Evolutionary conservation across 1,140 invertebrate species (phyloP).

Genomic region (Phenacoccus solenopsis): DNA sequence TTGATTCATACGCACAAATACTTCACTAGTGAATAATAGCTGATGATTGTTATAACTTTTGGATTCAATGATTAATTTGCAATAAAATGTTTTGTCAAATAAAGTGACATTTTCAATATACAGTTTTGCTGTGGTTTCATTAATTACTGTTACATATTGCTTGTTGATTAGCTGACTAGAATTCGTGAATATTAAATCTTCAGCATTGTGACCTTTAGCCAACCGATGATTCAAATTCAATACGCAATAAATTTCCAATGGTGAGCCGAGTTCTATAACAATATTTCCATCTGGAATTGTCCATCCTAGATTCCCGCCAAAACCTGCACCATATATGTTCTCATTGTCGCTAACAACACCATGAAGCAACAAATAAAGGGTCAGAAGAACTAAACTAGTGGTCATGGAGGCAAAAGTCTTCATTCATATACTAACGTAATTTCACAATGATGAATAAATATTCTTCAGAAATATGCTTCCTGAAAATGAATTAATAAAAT

Average conservation of each 20-base stretch:
- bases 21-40: neutral
- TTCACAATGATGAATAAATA: too few relatives aligned
- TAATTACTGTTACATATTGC: slow-evolving; percentile 38
- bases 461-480: too few relatives aligned
- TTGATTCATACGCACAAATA: slow-evolving; percentile 38
- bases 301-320: too few relatives aligned
- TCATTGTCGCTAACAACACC: too few relatives aligned
- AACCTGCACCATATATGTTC: too few relatives aligned
- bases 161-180: slow-evolving; percentile 35
- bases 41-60: neutral
- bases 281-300: slow-evolving; percentile 41
- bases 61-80: slow-evolving; percentile 26
- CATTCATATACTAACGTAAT: too few relatives aligned
- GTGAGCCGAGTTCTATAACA: slow-evolving; percentile 35
- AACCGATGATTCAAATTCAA: slow-evolving; percentile 34
- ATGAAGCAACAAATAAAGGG: too few relatives aligned
- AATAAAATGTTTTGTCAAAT: too few relatives aligned
- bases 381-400: too few relatives aligned
- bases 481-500: too few relatives aligned
- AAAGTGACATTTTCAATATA: slow-evolving; percentile 35
- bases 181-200: slow-evolving; percentile 36
- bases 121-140: slow-evolving; percentile 37
- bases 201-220: slow-evolving; percentile 34
- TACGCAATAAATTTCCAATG: slow-evolving; percentile 38
- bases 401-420: too few relatives aligned